Conservation (phyloP, 30 jellyfish, hydroid and myxozoan species). For the Aurelia sp. region DNA sequence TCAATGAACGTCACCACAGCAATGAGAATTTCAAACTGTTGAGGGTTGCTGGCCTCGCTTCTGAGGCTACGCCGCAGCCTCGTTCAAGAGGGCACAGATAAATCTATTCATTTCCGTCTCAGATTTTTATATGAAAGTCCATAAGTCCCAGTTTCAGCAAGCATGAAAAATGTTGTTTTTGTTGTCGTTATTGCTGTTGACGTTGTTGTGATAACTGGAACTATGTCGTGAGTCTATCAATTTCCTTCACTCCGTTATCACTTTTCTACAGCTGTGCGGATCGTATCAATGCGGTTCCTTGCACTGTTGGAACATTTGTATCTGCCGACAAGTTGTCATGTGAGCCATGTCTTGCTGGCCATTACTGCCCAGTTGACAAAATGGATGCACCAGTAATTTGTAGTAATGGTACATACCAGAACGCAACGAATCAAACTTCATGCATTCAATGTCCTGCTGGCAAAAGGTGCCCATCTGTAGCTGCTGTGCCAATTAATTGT, state of each 20-base stretch:
- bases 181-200: too few relatives aligned
- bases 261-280: constrained; percentile 59
- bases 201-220: too few relatives aligned
- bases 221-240: too few relatives aligned
- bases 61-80: too few relatives aligned
- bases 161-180: too few relatives aligned
- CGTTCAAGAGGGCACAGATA: too few relatives aligned
- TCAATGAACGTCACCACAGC: too few relatives aligned
- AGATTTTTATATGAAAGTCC: too few relatives aligned
- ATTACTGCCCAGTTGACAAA: constrained; percentile 66
- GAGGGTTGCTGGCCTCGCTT: too few relatives aligned
- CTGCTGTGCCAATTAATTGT: constrained; percentile 74
- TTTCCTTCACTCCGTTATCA: not conserved
- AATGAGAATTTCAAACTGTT: too few relatives aligned
- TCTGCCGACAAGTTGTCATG: constrained; percentile 58
- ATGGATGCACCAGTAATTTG: constrained; percentile 76
- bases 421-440: constrained; percentile 63
- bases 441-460: constrained; percentile 95
- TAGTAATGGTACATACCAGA: constrained; percentile 91
- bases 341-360: constrained; percentile 70
- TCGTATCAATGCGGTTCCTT: constrained; percentile 14
- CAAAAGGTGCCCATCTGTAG: constrained; percentile 51
- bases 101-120: too few relatives aligned
- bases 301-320: constrained; percentile 37
- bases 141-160: too few relatives aligned